These are phyloP conservation scores for Hyperoplus lanceolatus DNA, from an alignment of 2,797 vertebrate genomes.

Conservation along the genomic window DNA sequence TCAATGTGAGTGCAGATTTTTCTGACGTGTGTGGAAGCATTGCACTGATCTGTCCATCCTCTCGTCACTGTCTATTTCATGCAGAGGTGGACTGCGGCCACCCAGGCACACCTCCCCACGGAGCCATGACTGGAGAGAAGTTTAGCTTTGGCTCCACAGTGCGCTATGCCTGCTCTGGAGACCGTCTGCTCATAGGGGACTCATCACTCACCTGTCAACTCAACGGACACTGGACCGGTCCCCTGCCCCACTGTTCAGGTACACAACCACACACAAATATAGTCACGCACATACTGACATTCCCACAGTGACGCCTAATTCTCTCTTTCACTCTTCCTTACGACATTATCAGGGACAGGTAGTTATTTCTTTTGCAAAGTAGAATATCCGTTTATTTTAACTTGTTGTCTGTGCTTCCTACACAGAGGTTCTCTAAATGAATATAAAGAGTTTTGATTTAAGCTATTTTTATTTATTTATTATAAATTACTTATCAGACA, in stretches of 20 bases:
- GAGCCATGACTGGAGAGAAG: constrained; percentile 92
- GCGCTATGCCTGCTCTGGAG: constrained; percentile 92
- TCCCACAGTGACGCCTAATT: not conserved
- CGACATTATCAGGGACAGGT: not conserved
- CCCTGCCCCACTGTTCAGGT: constrained; percentile 98
- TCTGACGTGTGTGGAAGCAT: constrained; percentile 12
- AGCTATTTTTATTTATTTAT: not conserved
- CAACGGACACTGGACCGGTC: constrained; percentile 95
- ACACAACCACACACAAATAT: constrained; percentile 47
- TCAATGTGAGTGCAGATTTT: not conserved
- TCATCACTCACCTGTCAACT: constrained; percentile 93
- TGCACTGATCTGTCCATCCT: constrained; percentile 18
- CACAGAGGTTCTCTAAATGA: not conserved
- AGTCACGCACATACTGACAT: constrained; percentile 1
- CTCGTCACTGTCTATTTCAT: constrained; percentile 27
- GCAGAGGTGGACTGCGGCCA: constrained; percentile 97
- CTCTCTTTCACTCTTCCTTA: not conserved
- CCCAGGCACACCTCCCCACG: constrained; percentile 92
- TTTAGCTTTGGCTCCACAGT: constrained; percentile 94
- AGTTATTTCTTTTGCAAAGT: constrained; percentile 3
- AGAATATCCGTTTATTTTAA: not conserved
- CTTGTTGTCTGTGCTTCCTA: not conserved
- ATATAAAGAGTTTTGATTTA: not conserved
- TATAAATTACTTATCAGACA: no score
- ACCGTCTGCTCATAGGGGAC: constrained; percentile 89